Evolutionary conservation across 2,113 vertebrate genomes (phyloP), one percentile per base, ranked within the genome.

Genomic region (Poeciliopsis turrubarensis): DNA sequence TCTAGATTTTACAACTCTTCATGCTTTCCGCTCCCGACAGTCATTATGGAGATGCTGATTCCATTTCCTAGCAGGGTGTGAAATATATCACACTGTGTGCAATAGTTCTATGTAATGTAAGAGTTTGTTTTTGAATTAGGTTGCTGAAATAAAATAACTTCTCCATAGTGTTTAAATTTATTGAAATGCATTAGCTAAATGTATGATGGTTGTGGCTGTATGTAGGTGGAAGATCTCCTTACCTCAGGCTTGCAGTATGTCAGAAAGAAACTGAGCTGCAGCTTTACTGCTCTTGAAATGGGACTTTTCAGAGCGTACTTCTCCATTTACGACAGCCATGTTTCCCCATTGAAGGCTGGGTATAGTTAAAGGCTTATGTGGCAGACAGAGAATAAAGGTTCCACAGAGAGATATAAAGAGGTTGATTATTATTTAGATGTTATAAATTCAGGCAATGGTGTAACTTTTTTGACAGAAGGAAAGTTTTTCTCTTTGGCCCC

Each of bases 241-340:
- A 57, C 51, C 51, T 57, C 22, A 10, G 3, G 51, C 25, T n/a
- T 57, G 25, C 19, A n/a, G 25, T 57, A 57, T 5, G 22, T 57
- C 51, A 57, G 25, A n/a, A 57, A 57, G 25, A 57, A 57, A 57
- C 10, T 2, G 22, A 57, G 25, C 22, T n/a, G 51, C 51, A 57
- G 51, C 51, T 57, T 57, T 57, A 57, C 51, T 17, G 19, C 25
- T 32, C 27, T 72, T 74, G 80, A 82, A 82, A 19, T 37, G 27
- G 37, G 77, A 57, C 77, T 81, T 22, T 79, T 78, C 39, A 83
- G 81, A 73, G 80, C 68, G 27, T 85, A 71, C 68, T 65, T 67
- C 31, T 60, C 77, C 68, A 32, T 80, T 77, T 1, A 0, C 34
- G 15, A 70, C 66, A 74, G 69, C 65, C 79, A 26, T 32, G 75